These are phyloP conservation scores for Neosalanx taihuensis DNA, from an alignment of 2,797 vertebrate genomes.

Conservation along the genomic window DNA sequence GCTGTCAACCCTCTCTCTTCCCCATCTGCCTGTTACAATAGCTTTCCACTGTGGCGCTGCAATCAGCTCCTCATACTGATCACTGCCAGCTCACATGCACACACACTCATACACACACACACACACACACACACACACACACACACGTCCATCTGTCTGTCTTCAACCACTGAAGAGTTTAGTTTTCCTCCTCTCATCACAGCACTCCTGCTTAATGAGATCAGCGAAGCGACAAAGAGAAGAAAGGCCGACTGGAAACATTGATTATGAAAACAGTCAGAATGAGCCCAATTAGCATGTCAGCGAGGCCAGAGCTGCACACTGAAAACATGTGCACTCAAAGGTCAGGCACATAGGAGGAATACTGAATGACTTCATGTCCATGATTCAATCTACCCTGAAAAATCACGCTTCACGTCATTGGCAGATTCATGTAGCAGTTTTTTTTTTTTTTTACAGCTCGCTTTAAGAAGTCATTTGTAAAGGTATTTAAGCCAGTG, in stretches of 20 bases:
- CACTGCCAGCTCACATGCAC: background rate
- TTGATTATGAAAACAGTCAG: constrained; percentile 24
- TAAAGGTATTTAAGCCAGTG: too few species aligned
- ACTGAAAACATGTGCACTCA: background rate
- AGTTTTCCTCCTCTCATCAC: background rate
- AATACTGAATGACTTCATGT: background rate
- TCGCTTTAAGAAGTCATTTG: too few species aligned
- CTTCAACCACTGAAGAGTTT: background rate
- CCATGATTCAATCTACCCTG: background rate
- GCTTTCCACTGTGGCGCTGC: background rate
- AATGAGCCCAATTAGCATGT: background rate
- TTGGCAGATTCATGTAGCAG: background rate
- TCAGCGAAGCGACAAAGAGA: background rate
- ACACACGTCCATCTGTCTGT: background rate
- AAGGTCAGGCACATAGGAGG: background rate
- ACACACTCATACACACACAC: background rate
- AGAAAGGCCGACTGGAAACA: constrained; percentile 11
- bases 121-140: background rate
- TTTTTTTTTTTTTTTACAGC: too few species aligned
- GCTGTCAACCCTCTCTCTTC: constrained; percentile 23
- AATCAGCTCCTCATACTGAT: constrained; percentile 3
- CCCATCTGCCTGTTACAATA: constrained; percentile 31
- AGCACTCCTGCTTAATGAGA: constrained; percentile 19
- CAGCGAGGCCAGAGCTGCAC: background rate
- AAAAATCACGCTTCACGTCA: background rate